These are phyloP conservation scores for Ophion ventricosus DNA, from an alignment of 2,888 invertebrate genomes.

Conservation along the genomic window DNA sequence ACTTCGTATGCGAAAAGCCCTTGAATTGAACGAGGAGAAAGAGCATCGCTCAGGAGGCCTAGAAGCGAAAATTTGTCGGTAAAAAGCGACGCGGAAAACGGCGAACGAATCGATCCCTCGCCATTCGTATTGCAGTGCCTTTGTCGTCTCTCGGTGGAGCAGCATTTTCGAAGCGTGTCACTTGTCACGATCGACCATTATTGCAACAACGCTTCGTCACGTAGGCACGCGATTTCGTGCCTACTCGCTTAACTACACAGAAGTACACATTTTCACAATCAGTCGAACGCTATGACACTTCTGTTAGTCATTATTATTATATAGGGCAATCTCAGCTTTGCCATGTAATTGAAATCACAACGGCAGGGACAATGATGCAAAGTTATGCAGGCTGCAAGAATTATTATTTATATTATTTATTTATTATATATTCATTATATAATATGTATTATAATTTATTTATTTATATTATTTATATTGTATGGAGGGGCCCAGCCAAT, in stretches of 20 bases:
- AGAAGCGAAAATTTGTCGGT: not conserved
- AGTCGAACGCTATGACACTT: not conserved
- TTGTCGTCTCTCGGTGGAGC: not conserved
- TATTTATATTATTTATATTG: not conserved
- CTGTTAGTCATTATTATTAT: no score
- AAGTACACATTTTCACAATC: not conserved
- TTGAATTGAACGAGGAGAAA: constrained; percentile 3
- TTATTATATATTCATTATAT: no score
- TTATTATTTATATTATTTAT: not conserved
- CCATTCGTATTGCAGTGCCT: not conserved
- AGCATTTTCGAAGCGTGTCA: not conserved
- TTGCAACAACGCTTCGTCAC: constrained; percentile 2
- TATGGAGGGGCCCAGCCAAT: not conserved
- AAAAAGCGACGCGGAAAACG: not conserved
- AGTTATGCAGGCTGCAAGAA: not conserved
- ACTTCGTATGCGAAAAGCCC: constrained; percentile 7
- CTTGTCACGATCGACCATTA: constrained; percentile 18
- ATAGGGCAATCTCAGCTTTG: no score
- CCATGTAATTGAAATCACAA: not conserved
- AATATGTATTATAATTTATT: no score
- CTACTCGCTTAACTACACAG: not conserved
- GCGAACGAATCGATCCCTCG: not conserved
- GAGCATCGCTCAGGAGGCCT: not conserved
- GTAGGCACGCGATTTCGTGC: not conserved
- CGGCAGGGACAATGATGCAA: not conserved